Base-by-base conservation (phyloP, 2,113 vertebrate species). In the Nothobranchius kuhntae region DNA sequence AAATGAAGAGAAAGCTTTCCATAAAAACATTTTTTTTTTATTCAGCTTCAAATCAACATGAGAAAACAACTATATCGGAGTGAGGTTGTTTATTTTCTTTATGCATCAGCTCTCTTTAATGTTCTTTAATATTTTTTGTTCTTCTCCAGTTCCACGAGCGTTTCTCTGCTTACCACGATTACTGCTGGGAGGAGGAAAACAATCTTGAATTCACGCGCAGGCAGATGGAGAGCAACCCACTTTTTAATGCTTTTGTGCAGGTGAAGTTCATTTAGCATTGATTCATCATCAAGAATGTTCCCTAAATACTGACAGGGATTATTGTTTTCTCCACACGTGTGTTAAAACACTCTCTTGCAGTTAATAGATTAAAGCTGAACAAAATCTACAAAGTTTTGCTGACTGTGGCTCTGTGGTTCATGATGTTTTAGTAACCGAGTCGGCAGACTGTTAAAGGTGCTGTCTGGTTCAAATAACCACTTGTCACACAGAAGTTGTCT, bases 161-260 rank as follows among this genome's bases (percentile, higher is more conserved):
- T 13, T 95, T 96, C 80, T 68, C 81, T 6, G 75, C 85, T 11
- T 96, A 95, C 13, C 57, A 89, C 21, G 74, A 77, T 11, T 95
- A 96, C 84, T 95, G 94, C 75, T 90, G 88, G 71, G 86, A 86
- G 15, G 92, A 93, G 66, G 92, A 93, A 61, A 84, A 68, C 66
- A 93, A 83, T 52, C 75, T 95, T 52, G 92, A 94, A 46, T 93
- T 93, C 3, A 83, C 93, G 4, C 90, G 88, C 52, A 77, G 78
- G 42, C 92, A 91, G 68, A 88, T 91, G 77, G 91, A 93, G 62
- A 85, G 45, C 36, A 95, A 90, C 80, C 89, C 82, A 12, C 85
- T 90, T 15, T 95, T 96, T 79, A 38, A 75, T 5, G 36, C 81
- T 8, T 95, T 89, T 3, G 61, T 95, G 50, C 83, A 83, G 91